A percentile compares a stretch with the other conserved stretches of the same genome.
Conservation (phyloP, 2,888 invertebrate species). For the Colletes collaris region DNA sequence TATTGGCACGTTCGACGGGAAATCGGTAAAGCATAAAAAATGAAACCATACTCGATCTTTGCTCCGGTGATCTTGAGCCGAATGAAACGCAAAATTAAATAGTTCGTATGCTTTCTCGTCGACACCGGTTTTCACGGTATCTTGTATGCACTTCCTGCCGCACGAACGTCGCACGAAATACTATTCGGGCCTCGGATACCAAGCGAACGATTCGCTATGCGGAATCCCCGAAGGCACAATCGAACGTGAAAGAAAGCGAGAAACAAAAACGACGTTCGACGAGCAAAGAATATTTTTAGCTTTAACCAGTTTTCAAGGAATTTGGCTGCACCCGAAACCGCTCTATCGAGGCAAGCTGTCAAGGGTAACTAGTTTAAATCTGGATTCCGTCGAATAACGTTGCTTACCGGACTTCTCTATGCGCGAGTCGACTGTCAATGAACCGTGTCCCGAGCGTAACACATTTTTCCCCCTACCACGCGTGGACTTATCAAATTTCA, state of each 20-base stretch:
- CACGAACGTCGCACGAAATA: too few relatives aligned
- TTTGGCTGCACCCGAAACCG: slow-evolving; percentile 33
- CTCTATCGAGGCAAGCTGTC: slow-evolving; percentile 21
- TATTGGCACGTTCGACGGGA: not conserved
- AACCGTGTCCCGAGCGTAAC: slow-evolving; percentile 4
- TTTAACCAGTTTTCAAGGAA: slow-evolving; percentile 34
- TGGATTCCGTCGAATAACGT: slow-evolving; percentile 24
- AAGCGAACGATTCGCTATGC: too few relatives aligned
- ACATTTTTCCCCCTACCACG: not conserved
- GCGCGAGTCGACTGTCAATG: slow-evolving; percentile 11
- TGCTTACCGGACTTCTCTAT: slow-evolving; percentile 3
- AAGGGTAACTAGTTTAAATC: slow-evolving; percentile 49
- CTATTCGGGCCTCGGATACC: too few relatives aligned
- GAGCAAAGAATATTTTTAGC: slow-evolving; percentile 17
- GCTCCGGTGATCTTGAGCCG: slow-evolving; percentile 43
- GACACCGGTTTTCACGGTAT: slow-evolving; percentile 18
- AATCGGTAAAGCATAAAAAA: slow-evolving; percentile 27
- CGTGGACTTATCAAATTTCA: slow-evolving; percentile 38
- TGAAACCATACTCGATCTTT: slow-evolving; percentile 25
- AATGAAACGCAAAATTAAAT: slow-evolving; percentile 27
- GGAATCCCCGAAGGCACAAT: not conserved
- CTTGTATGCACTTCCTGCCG: not conserved
- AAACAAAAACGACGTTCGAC: not conserved
- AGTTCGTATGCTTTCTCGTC: slow-evolving; percentile 52
- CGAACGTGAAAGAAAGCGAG: not conserved